Conservation (phyloP, 2,888 invertebrate genomes). For the Cinara cedri region DNA sequence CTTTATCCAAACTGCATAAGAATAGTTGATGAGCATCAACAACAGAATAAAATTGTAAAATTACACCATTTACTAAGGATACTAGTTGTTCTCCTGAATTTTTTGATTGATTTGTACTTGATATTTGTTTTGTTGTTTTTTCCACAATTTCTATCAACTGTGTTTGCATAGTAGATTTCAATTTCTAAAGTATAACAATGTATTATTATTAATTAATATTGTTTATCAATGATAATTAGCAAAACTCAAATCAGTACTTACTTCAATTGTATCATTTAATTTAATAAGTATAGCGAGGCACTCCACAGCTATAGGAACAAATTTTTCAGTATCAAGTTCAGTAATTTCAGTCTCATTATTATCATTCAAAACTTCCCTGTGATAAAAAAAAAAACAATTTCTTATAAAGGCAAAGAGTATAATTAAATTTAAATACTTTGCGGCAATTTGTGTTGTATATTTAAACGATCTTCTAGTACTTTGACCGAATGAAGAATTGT, state of each 20-base stretch:
- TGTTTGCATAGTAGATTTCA: constrained; percentile 82
- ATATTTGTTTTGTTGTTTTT: constrained; percentile 78
- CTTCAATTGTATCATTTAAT: constrained; percentile 84
- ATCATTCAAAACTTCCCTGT: constrained; percentile 63
- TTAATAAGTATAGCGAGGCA: constrained; percentile 83
- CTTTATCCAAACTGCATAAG: constrained; percentile 69
- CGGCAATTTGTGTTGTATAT: constrained; percentile 15
- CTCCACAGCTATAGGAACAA: constrained; percentile 81
- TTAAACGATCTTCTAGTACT: constrained; percentile 42
- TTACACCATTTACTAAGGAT: constrained; percentile 75
- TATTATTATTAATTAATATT: neutral
- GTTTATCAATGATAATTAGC: neutral
- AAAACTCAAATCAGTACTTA: constrained; percentile 62
- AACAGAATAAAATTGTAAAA: constrained; percentile 83
- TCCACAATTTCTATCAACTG: constrained; percentile 82
- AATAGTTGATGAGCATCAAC: constrained; percentile 77
- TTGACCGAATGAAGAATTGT: constrained; percentile 50
- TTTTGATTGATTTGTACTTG: constrained; percentile 63
- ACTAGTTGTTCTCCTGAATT: constrained; percentile 64
- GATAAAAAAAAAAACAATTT: constrained; percentile 2
- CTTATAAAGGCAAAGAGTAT: neutral
- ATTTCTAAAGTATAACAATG: constrained; percentile 67
- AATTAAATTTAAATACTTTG: constrained; percentile 19
- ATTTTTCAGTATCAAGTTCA: constrained; percentile 71
- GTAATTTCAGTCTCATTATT: constrained; percentile 66